Conservation (phyloP, 2,113 vertebrate species). For the Syrrhaptes paradoxus region DNA sequence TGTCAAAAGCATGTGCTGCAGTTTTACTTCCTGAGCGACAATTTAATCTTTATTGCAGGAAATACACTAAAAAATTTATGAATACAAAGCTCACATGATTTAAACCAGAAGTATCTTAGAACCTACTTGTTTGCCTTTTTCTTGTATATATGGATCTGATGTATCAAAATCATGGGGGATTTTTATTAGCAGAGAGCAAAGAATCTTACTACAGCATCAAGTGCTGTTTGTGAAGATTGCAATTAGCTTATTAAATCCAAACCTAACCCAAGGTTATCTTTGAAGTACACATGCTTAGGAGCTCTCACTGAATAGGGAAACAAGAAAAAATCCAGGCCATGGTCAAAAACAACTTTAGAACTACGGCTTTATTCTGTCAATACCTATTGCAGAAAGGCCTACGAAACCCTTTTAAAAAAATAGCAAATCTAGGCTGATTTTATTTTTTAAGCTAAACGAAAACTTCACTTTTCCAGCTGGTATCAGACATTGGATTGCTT, state of each 20-base stretch:
- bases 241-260: not conserved
- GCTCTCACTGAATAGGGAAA: not conserved
- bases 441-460: not conserved
- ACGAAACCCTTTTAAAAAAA: not conserved
- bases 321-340: not conserved
- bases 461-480: not conserved
- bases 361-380: not conserved
- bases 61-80: not conserved
- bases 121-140: not conserved
- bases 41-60: constrained; percentile 54
- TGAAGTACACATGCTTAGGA: not conserved
- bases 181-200: not conserved
- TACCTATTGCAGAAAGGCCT: not conserved
- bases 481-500: not conserved
- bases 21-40: constrained; percentile 15
- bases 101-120: not conserved
- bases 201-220: not conserved
- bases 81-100: not conserved
- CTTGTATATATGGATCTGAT: not conserved
- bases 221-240: not conserved
- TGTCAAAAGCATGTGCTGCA: constrained; percentile 7
- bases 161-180: not conserved
- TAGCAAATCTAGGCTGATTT: not conserved
- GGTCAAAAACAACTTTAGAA: not conserved
- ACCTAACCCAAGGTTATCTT: not conserved